phyloP scores from a whole-genome alignment of 2,113 vertebrate species.

The Rhombomys opimus region DNA sequence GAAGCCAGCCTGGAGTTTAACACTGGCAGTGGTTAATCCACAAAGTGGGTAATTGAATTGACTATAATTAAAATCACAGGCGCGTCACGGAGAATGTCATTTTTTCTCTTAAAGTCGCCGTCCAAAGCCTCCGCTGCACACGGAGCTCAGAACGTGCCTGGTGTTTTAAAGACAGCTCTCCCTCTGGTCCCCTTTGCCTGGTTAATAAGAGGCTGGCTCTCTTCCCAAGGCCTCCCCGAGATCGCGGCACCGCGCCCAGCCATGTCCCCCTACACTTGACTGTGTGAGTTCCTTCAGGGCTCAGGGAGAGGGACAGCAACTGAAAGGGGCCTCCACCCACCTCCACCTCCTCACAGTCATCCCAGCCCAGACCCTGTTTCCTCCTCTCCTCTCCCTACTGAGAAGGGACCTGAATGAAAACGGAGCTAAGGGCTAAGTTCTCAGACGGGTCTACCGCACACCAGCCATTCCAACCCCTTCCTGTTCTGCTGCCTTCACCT shows the following conservation, averaged over 20 bases:
- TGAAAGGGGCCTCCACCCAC: not conserved
- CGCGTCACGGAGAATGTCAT: constrained; percentile 76
- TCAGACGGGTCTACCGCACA: not conserved
- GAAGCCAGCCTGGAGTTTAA: constrained; percentile 68
- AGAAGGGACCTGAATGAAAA: not conserved
- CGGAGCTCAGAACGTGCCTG: constrained; percentile 64
- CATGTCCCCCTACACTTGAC: not conserved
- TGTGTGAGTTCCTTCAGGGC: not conserved
- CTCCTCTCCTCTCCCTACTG: not conserved
- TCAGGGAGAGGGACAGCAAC: not conserved
- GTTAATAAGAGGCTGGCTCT: constrained; percentile 63
- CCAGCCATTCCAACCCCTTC: not conserved
- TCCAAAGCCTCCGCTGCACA: constrained; percentile 68
- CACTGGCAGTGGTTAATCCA: constrained; percentile 69
- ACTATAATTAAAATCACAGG: constrained; percentile 78
- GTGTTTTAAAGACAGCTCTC: constrained; percentile 72
- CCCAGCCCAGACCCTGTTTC: not conserved
- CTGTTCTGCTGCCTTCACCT: not conserved
- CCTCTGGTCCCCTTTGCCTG: constrained; percentile 66
- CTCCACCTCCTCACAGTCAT: not conserved
- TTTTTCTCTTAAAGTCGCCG: constrained; percentile 75
- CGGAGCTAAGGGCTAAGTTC: not conserved
- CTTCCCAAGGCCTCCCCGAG: constrained; percentile 58
- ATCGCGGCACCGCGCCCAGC: not conserved
- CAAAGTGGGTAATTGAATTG: constrained; percentile 78